Evolutionary conservation across 2,113 vertebrate genomes (phyloP), one percentile per base, ranked within the genome.

Genomic region (Melanocharis versteri): DNA sequence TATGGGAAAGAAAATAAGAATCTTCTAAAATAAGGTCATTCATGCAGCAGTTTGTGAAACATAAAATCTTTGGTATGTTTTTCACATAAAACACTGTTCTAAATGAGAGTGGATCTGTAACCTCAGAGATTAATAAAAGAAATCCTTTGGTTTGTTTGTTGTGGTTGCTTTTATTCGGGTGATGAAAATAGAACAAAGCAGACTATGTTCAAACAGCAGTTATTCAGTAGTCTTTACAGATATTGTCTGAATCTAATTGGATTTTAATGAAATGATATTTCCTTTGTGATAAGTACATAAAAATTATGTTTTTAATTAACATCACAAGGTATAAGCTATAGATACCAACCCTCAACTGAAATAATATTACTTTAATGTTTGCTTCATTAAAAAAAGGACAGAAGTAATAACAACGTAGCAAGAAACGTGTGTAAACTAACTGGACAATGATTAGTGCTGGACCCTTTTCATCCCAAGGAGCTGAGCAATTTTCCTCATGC

Each of bases 181-280:
- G 98, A 98, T 98, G 98, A 98, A 98, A 98, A 98, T 98, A 98
- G 98, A 99, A 99, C 98, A 99, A 99, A 99, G 98, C 98, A 97
- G 97, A 94, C 97, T 92, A 96, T 99, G 98, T 99, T 99, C 98
- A 99, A 99, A 99, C 98, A 98, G 97, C 98, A 98, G 96, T 95
- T 97, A 98, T 98, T 98, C 96, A 92, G 87, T 96, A 97, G 97
- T 97, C 98, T 98, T 98, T 98, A 98, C 96, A 98, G 98, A 98
- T 98, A 98, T 97, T 98, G 98, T 98, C 98, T 98, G 98, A 98
- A 98, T 98, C 98, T 99, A 99, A 99, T 99, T 99, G 99, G 98
- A 99, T 99, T 99, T 99, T 99, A 99, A 99, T 99, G 98, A 99
- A 99, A 99, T 99, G 98, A 98, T 98, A 99, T 98, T 99, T 99